phyloP scores from a whole-genome alignment of 2,113 vertebrate species.

The Mobula birostris region DNA sequence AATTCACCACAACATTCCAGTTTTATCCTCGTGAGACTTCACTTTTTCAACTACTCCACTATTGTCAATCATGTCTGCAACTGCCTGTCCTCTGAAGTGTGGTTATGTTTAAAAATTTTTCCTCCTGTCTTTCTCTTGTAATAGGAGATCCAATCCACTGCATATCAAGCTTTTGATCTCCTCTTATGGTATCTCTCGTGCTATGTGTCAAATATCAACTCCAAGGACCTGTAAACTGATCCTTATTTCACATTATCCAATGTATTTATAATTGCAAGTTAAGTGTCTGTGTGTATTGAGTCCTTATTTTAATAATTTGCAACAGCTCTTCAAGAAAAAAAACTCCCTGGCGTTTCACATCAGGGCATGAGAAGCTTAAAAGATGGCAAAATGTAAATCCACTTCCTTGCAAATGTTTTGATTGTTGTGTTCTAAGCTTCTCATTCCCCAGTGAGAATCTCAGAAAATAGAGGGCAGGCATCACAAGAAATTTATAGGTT shows the following conservation, averaged over 20 bases:
- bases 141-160: not conserved
- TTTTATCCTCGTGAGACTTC: not conserved
- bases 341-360: not conserved
- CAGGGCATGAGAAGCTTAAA: not conserved
- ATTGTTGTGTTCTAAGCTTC: no score
- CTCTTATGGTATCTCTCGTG: not conserved
- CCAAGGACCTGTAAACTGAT: not conserved
- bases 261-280: not conserved
- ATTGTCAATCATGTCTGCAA: not conserved
- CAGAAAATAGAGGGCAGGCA: no score
- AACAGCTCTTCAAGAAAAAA: not conserved
- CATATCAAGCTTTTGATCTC: not conserved
- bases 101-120: not conserved
- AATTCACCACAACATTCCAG: not conserved
- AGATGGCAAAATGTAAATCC: not conserved
- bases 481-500: no score
- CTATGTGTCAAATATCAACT: not conserved
- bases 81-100: not conserved
- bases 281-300: not conserved
- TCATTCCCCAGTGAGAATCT: no score
- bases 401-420: no score
- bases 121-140: not conserved
- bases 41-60: not conserved
- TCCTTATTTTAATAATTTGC: not conserved
- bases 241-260: not conserved